These are phyloP conservation scores for Bellardia pandia DNA, from an alignment of 2,888 invertebrate species.

Conservation along the genomic window DNA sequence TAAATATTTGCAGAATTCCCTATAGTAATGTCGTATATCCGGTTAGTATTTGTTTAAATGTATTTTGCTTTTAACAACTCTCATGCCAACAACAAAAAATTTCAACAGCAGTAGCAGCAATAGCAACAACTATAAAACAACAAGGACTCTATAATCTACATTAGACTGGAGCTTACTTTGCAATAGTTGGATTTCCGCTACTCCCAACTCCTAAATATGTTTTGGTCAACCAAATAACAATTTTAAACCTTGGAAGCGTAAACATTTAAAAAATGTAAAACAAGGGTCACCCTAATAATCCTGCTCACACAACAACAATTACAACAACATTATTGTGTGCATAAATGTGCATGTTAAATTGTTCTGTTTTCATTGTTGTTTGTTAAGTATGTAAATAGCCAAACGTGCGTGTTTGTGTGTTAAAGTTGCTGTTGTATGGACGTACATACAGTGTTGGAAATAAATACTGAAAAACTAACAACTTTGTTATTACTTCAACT, in stretches of 20 bases:
- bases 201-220: too few species aligned
- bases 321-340: conserved; percentile 48
- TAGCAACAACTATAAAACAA: conserved; percentile 8
- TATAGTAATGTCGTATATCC: conserved; percentile 60
- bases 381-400: conserved; percentile 60
- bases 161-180: too few species aligned
- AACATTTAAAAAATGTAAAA: too few species aligned
- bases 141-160: conserved; percentile 7
- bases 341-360: conserved; percentile 64
- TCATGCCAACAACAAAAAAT: neutral
- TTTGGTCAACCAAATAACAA: too few species aligned
- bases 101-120: neutral
- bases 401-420: conserved; percentile 2
- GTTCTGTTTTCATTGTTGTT: conserved; percentile 68
- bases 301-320: conserved; percentile 24
- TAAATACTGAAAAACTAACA: too few species aligned
- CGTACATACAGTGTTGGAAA: neutral
- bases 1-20: conserved; percentile 58
- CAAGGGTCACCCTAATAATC: neutral
- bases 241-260: too few species aligned
- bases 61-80: conserved; percentile 46
- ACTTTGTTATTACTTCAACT: too few species aligned
- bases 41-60: conserved; percentile 65
- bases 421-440: conserved; percentile 15
- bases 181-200: too few species aligned